Evolutionary conservation across 2,113 vertebrate genomes (phyloP), one percentile per base, ranked within the genome.

Genomic region (Passer montanus): DNA sequence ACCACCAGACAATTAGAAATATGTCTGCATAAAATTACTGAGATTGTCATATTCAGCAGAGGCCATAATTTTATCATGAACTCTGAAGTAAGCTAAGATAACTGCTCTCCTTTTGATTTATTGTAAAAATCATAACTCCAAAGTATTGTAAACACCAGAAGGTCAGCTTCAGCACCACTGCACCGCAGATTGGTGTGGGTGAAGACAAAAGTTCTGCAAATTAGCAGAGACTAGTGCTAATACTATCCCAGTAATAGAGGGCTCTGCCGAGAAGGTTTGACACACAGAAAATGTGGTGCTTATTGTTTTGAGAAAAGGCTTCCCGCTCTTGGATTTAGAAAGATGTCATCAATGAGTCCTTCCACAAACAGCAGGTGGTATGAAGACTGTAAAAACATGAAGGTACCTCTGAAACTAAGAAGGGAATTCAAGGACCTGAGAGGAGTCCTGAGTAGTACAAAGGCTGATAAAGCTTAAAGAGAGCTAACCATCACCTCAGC

Each of bases 281-380:
- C 33, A 56, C 5, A 37, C 21, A 9, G n/a, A 80, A 89, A 69
- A 72, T 33, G 19, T 1, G 19, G 27, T 26, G 37, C 4, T 53
- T 79, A 22, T 89, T 26, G 15, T 82, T 55, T 70, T 68, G 68
- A 69, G 60, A 41, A 95, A 59, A 81, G 39, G 30, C 18, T 69
- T 69, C 58, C 60, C 76, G 64, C 21, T 94, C 33, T 76, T 52
- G 18, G 28, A 13, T 33, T 27, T 58, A 62, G n/a, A 43, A 73
- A 62, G 24, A 90, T 80, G 89, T 79, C 50, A 47, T 68, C 91
- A 91, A 63, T 86, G 82, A 96, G 55, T 87, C 74, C 93, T 81
- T 73, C 59, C 63, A 62, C 44, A 92, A 95, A 79, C 33, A 96
- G 49, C 91, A 98, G 89, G 97, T 76, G 77, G 69, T 49, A 18